Conservation (phyloP, 2,113 vertebrate species). For the Phaethon lepturus region DNA sequence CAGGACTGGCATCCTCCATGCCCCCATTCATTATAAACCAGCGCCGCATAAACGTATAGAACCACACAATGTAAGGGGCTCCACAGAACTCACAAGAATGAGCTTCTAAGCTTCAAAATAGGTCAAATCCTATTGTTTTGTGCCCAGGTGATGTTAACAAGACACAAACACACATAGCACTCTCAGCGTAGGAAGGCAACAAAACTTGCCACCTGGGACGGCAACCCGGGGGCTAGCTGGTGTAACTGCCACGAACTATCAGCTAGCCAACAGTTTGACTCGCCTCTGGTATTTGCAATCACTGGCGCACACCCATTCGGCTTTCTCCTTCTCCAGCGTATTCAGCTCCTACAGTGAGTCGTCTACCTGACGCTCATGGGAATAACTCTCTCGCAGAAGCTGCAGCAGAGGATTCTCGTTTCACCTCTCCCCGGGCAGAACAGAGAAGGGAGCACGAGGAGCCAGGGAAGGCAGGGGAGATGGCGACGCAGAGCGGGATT, state of each 20-base stretch:
- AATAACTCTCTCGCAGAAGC: neutral
- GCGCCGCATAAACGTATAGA: fast-evolving
- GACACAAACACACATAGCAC: fast-evolving
- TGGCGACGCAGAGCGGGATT: fast-evolving
- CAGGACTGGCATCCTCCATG: fast-evolving
- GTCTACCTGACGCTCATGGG: fast-evolving
- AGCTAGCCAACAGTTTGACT: neutral
- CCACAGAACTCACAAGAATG: neutral
- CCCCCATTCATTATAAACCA: neutral
- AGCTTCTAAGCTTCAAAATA: neutral
- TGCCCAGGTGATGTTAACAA: neutral
- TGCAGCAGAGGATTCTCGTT: neutral
- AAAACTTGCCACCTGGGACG: neutral
- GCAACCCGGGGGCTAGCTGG: neutral
- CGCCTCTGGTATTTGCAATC: fast-evolving
- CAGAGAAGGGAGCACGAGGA: fast-evolving
- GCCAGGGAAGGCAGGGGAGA: neutral
- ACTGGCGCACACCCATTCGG: fast-evolving
- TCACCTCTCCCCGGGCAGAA: neutral
- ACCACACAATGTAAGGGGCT: fast-evolving
- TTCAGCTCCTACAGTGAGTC: fast-evolving
- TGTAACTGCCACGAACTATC: fast-evolving
- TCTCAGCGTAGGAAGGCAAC: fast-evolving
- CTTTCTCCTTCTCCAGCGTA: neutral
- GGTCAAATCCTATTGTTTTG: neutral